phyloP scores from a whole-genome alignment of 2,888 invertebrate species.

The Sarcophaga subvicina region DNA sequence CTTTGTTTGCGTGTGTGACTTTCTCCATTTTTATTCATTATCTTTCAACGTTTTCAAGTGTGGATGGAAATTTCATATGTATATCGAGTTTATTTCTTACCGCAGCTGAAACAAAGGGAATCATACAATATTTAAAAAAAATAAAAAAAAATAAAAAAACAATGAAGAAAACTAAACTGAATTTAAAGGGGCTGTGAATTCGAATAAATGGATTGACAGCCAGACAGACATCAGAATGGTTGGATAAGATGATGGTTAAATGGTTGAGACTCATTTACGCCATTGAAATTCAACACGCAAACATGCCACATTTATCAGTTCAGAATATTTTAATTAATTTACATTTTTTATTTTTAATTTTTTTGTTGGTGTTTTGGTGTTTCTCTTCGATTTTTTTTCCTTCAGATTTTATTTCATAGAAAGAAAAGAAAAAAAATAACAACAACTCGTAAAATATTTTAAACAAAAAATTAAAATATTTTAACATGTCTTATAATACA shows the following conservation, averaged over 20 bases:
- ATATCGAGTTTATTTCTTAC: constrained; percentile 27
- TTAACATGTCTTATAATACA: constrained; percentile 46
- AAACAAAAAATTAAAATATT: constrained; percentile 40
- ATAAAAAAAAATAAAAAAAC: constrained; percentile 4
- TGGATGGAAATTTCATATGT: background rate
- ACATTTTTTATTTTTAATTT: constrained; percentile 49
- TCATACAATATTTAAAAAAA: background rate
- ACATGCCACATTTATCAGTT: constrained; percentile 77
- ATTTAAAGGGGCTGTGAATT: constrained; percentile 32
- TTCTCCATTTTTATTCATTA: background rate
- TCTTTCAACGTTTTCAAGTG: background rate
- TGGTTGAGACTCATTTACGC: constrained; percentile 64
- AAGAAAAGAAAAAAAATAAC: constrained; percentile 6
- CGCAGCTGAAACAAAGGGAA: constrained; percentile 11
- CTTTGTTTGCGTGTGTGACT: constrained; percentile 6
- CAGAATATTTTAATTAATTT: constrained; percentile 66
- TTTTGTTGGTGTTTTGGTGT: constrained; percentile 11
- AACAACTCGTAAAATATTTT: constrained; percentile 20
- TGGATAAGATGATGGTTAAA: constrained; percentile 28
- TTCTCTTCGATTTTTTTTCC: constrained; percentile 1
- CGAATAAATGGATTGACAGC: constrained; percentile 33
- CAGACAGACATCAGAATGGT: background rate
- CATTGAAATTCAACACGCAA: constrained; percentile 79
- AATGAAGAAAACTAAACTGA: constrained; percentile 33
- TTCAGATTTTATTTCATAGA: background rate